Evolutionary conservation across 2,113 vertebrate species (phyloP).

Genomic region (Equus przewalskii): DNA sequence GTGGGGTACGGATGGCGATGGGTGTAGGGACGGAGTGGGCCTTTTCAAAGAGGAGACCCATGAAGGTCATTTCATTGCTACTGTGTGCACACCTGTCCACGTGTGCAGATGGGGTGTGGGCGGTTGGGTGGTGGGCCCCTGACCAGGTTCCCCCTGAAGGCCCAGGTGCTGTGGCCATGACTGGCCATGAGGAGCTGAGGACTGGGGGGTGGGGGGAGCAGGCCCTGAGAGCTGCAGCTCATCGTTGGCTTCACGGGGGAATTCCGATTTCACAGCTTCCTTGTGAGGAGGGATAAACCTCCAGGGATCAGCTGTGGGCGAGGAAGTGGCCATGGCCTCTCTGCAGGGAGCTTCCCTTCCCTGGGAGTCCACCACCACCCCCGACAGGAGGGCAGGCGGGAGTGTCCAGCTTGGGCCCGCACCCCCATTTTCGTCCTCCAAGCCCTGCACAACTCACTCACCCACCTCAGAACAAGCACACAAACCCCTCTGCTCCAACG

Average conservation of each 20-base stretch:
- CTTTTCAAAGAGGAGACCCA: neutral
- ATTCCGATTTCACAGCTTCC: neutral
- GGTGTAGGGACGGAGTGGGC: neutral
- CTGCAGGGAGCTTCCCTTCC: too few species aligned
- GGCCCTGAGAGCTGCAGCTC: neutral
- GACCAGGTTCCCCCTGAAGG: neutral
- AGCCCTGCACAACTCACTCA: fast-evolving
- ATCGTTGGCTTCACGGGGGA: neutral
- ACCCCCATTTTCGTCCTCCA: too few species aligned
- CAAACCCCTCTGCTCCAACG: too few species aligned
- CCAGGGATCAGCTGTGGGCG: fast-evolving
- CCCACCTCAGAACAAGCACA: neutral
- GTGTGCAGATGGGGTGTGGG: fast-evolving
- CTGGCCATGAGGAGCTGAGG: neutral
- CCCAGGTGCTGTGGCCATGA: too few species aligned
- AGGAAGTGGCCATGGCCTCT: fast-evolving
- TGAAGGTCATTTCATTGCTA: neutral
- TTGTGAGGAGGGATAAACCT: neutral
- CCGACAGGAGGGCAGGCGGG: too few species aligned
- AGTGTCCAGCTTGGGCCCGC: neutral
- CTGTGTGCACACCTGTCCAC: fast-evolving
- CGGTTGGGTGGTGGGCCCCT: fast-evolving
- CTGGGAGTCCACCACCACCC: neutral
- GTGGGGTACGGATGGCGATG: fast-evolving
- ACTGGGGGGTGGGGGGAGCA: neutral